A percentile compares a stretch with the other conserved stretches of the same genome.
Evolutionary conservation across 2,888 invertebrate genomes (phyloP).

Genomic region (Celastrina argiolus): DNA sequence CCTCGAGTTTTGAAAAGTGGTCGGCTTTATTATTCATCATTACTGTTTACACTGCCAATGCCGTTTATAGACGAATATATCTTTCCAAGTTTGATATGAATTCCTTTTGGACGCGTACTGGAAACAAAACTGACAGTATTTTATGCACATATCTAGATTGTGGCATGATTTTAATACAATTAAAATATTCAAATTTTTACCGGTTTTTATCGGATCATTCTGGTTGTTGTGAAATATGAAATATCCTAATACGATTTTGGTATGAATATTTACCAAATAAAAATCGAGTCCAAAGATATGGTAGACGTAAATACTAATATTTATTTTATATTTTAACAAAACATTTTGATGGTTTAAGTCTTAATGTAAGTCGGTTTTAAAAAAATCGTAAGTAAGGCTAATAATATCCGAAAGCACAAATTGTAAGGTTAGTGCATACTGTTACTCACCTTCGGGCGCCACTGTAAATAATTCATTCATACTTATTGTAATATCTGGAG

Average conservation of each 20-base stretch:
- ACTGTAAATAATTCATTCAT: conserved; percentile 41
- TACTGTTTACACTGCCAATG: background rate
- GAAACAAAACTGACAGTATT: background rate
- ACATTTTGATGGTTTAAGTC: conserved; percentile 38
- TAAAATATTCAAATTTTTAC: background rate
- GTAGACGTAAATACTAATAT: conserved; percentile 26
- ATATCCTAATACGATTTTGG: conserved; percentile 32
- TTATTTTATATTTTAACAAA: conserved; percentile 23
- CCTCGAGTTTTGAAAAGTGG: no score
- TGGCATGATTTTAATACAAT: background rate
- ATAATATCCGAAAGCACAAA: conserved; percentile 62
- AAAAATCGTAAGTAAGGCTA: conserved; percentile 54
- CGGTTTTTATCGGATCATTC: background rate
- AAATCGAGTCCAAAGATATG: conserved; percentile 68
- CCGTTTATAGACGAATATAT: no score
- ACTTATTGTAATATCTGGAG: conserved; percentile 24
- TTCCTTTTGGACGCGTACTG: no score
- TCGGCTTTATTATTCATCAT: background rate
- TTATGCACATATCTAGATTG: background rate
- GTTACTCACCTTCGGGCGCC: conserved; percentile 21
- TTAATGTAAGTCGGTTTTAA: conserved; percentile 40
- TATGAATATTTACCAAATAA: conserved; percentile 52
- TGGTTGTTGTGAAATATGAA: conserved; percentile 21
- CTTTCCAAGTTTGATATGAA: no score
- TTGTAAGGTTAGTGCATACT: conserved; percentile 47